Base-by-base conservation (phyloP, 2,888 invertebrate genomes). In the Didymodactylos carnosus region DNA sequence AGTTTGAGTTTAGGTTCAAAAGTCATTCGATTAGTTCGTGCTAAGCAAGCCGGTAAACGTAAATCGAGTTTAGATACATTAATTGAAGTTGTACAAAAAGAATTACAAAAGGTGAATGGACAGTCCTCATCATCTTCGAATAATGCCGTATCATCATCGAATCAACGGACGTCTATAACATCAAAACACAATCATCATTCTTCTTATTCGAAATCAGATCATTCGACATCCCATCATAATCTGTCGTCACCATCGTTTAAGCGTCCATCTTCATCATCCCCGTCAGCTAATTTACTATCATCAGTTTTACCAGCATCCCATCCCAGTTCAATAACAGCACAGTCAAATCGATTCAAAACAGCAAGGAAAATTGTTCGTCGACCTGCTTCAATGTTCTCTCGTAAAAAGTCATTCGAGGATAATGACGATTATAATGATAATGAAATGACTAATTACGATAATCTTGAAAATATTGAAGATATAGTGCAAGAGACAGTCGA, bases 41-140 rank as follows among this genome's bases (percentile, higher is more conserved):
- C 62, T n/a, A 62, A 62, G 35, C 62, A 62, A 62, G 62, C 62
- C 4, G 35, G 35, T 10, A 62, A 62, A 62, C 62, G 62, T 62
- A 62, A 62, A 62, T 62, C 62, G n/a, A 62, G 62, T 62, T 62
- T 62, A 62, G 62, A 62, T 62, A 62, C 62, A n/a, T 35, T 62
- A 19, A 62, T 62, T 62, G 62, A 62, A 62, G 62, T 62, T 62
- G 62, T 62, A 35, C 62, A 62, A 35, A 62, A 62, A 35, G 62
- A 62, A 62, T 35, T 62, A 19, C 62, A 35, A 35, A 29, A 35
- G 29, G 62, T 62, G 2, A 62, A 62, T 62, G 62, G 62, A n/a
- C 62, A 62, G 35, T 62, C 62, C 3, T 35, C 29, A 35, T 62
- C 62, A 19, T n/a, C 62, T 8, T 35, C 62, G 35, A 29, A 29